These are phyloP conservation scores for Trigoniulus corallinus DNA, from an alignment of 1,140 invertebrate species.

Conservation along the genomic window DNA sequence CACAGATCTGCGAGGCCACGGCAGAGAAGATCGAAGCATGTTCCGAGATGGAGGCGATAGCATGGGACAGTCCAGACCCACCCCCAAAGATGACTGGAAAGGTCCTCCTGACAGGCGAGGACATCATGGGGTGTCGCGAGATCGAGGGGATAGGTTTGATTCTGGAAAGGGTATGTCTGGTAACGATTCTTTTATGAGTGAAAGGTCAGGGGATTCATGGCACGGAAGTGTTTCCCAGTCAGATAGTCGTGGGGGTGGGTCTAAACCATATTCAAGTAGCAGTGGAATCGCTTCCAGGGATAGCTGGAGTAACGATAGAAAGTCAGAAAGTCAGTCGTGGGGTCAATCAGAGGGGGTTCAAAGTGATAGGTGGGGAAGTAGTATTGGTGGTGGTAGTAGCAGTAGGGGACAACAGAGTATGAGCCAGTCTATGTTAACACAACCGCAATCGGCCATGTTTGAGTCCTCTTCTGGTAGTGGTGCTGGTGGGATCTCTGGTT, in stretches of 20 bases:
- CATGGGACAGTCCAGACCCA: not conserved
- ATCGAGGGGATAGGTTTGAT: constrained; percentile 1
- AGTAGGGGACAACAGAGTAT: constrained; percentile 7
- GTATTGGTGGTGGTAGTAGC: not conserved
- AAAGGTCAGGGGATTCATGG: not conserved
- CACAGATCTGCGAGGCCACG: not conserved
- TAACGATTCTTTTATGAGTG: not conserved
- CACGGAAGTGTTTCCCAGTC: not conserved
- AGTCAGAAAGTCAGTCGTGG: constrained; percentile 1
- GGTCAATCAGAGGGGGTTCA: not conserved
- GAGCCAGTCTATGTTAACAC: constrained; percentile 5
- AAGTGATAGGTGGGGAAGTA: constrained; percentile 1
- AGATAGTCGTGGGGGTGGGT: not conserved
- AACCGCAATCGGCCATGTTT: constrained; percentile 5
- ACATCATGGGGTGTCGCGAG: not conserved
- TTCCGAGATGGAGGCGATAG: not conserved
- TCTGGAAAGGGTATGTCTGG: not conserved
- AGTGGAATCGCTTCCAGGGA: not conserved
- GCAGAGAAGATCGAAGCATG: not conserved
- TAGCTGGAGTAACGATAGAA: not conserved
- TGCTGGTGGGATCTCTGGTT: constrained; percentile 6
- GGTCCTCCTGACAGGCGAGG: not conserved
- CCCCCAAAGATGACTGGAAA: not conserved
- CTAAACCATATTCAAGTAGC: not conserved
- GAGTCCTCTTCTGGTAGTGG: not conserved